These are phyloP conservation scores for Protomyctophum bolini DNA, from an alignment of 2,113 vertebrate genomes.

Conservation along the genomic window DNA sequence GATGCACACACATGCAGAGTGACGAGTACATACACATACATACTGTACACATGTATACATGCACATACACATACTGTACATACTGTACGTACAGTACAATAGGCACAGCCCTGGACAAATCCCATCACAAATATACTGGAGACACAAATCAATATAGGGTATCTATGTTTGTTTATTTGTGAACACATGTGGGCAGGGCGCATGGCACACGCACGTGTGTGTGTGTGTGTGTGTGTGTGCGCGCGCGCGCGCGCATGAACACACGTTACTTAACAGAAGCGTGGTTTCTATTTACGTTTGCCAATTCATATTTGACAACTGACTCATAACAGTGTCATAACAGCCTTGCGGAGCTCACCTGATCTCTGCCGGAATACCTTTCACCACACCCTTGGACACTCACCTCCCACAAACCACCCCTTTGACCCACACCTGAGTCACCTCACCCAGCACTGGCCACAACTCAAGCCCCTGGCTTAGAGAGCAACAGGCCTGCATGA, in stretches of 20 bases:
- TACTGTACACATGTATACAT: not conserved
- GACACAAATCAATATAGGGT: too few relatives aligned
- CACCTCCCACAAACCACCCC: conserved; percentile 19
- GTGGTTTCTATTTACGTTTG: conserved; percentile 17
- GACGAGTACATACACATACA: not conserved
- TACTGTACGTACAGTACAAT: too few relatives aligned
- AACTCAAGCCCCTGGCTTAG: conserved; percentile 14
- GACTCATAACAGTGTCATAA: conserved; percentile 48
- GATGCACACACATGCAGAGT: not conserved
- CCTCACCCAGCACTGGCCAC: conserved; percentile 35
- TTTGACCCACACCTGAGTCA: conserved; percentile 49
- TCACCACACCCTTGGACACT: conserved; percentile 59
- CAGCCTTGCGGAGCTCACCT: conserved; percentile 22
- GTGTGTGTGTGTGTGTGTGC: too few relatives aligned
- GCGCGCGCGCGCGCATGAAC: not conserved
- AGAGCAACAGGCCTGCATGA: not conserved
- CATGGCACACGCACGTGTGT: not conserved
- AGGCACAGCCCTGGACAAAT: too few relatives aligned
- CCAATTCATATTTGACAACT: conserved; percentile 26
- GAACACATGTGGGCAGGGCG: not conserved
- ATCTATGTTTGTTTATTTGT: not conserved
- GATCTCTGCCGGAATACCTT: conserved; percentile 45
- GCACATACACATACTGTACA: not conserved
- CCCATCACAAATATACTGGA: too few relatives aligned
- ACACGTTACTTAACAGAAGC: conserved; percentile 41